A percentile compares a stretch with the other conserved stretches of the same genome.
Evolutionary conservation across 2,797 vertebrate genomes (phyloP).

Genomic region (Dendrocincla fuliginosa): DNA sequence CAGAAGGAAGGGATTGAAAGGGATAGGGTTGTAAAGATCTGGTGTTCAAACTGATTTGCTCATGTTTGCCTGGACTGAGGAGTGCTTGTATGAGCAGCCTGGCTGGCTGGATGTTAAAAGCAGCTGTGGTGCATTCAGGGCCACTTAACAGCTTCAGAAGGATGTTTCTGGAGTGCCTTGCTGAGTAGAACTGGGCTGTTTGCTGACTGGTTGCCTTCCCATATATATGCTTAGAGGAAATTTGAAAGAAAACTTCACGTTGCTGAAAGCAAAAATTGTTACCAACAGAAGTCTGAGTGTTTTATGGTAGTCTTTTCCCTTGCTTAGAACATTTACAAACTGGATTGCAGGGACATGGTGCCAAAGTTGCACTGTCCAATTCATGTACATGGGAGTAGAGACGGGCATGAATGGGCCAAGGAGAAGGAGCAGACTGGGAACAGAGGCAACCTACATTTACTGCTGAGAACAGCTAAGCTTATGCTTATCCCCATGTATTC

Average conservation of each 20-base stretch:
- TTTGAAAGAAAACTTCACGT: background rate
- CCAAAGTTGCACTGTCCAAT: background rate
- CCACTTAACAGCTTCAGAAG: background rate
- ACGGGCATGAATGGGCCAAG: background rate
- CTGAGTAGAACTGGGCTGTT: background rate
- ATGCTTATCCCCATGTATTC: background rate
- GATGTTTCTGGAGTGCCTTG: background rate
- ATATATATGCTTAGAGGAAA: background rate
- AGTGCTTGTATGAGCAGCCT: background rate
- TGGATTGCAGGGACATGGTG: background rate
- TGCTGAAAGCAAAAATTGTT: background rate
- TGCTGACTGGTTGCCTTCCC: background rate
- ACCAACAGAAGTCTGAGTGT: background rate
- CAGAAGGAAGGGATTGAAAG: background rate
- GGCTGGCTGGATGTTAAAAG: background rate
- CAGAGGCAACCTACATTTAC: background rate
- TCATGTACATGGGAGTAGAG: background rate
- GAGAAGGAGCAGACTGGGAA: background rate
- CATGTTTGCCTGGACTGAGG: background rate
- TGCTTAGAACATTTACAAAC: background rate
- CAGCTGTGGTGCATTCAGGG: conserved; percentile 4
- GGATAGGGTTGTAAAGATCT: background rate
- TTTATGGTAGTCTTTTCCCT: background rate
- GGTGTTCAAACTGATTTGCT: background rate
- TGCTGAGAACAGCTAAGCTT: background rate